Conservation (phyloP, 2,797 vertebrate species). For the Vireo griseus region DNA sequence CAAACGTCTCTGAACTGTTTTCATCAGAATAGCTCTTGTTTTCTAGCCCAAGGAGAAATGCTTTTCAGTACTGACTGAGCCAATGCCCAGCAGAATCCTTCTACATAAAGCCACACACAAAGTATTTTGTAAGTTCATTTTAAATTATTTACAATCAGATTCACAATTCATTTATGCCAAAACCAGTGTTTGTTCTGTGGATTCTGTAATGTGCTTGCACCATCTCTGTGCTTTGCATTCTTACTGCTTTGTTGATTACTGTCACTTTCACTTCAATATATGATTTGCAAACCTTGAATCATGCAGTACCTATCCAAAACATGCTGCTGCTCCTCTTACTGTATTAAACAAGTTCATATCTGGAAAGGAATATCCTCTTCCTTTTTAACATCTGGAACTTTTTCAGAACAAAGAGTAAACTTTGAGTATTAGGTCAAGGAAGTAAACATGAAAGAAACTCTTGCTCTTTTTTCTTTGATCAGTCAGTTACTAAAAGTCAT, state of each 20-base stretch:
- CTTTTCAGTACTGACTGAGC: neutral
- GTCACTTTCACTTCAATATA: neutral
- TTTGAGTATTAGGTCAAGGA: constrained; percentile 75
- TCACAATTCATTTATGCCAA: neutral
- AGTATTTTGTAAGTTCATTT: neutral
- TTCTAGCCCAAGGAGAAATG: neutral
- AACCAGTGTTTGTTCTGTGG: neutral
- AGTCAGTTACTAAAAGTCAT: constrained; percentile 85
- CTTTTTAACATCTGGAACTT: constrained; percentile 73
- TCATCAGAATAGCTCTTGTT: neutral
- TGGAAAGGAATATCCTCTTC: constrained; percentile 77
- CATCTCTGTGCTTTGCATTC: neutral
- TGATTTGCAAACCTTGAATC: neutral
- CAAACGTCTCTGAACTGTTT: neutral
- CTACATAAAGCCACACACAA: neutral
- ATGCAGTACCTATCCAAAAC: neutral
- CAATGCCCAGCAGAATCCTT: neutral
- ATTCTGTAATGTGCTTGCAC: neutral
- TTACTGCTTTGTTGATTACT: neutral
- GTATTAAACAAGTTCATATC: constrained; percentile 48
- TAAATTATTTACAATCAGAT: neutral
- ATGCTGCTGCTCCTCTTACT: constrained; percentile 4
- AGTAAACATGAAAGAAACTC: constrained; percentile 85
- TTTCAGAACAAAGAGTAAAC: constrained; percentile 81
- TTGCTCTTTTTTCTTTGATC: constrained; percentile 84